phyloP scores from a whole-genome alignment of 2,113 vertebrate species.

The Perca fluviatilis region DNA sequence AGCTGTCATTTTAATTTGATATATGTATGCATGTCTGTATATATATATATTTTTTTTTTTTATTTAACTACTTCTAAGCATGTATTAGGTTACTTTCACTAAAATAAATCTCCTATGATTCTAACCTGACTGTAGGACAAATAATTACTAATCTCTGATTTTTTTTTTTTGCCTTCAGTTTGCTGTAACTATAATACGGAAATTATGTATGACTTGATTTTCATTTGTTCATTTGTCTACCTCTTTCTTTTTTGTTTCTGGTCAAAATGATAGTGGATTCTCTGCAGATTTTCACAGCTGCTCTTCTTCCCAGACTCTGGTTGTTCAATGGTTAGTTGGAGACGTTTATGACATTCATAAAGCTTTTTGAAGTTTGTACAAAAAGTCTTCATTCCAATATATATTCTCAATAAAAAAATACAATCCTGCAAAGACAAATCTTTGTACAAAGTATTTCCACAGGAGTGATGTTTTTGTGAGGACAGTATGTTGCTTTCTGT shows the following conservation, averaged over 20 bases:
- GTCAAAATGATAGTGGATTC: neutral
- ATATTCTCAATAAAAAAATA: neutral
- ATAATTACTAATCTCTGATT: neutral
- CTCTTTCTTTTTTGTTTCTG: neutral
- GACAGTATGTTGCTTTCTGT: slow-evolving; percentile 4
- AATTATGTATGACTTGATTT: neutral
- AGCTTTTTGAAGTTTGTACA: neutral
- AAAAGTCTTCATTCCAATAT: neutral
- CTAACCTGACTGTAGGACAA: neutral
- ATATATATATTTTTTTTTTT: too few species aligned
- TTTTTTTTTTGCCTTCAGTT: neutral
- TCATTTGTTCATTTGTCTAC: neutral
- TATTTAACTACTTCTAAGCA: too few species aligned
- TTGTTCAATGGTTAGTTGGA: neutral
- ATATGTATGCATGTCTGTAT: too few species aligned
- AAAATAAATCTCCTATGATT: neutral
- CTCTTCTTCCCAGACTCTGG: neutral
- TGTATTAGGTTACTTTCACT: neutral
- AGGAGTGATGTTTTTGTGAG: slow-evolving; percentile 1
- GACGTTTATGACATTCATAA: neutral
- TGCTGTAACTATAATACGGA: neutral
- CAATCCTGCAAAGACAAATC: neutral
- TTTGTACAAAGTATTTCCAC: neutral
- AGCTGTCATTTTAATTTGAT: too few species aligned
- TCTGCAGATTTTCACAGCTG: neutral